These are phyloP conservation scores for Meloidogyne hapla DNA, from an alignment of 1,140 invertebrate species.

Conservation along the genomic window DNA sequence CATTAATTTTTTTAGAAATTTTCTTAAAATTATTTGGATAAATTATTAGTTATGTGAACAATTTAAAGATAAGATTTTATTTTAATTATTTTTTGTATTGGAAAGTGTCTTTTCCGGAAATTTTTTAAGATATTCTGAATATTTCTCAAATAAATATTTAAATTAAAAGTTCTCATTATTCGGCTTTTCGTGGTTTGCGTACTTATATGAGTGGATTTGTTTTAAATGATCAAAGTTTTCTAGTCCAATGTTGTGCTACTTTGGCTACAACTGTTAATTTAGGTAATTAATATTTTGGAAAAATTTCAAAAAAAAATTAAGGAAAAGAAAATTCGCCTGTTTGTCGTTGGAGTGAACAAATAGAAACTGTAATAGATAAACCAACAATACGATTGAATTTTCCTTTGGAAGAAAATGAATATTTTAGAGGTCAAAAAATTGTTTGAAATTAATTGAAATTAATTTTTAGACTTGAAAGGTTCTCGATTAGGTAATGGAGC, in stretches of 20 bases:
- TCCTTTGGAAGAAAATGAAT: conserved; percentile 31
- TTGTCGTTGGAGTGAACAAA: conserved; percentile 33
- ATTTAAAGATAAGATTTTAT: too few species aligned
- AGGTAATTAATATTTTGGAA: conserved; percentile 16
- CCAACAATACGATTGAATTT: conserved; percentile 36
- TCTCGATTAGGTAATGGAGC: conserved; percentile 27
- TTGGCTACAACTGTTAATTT: conserved; percentile 41
- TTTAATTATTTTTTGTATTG: too few species aligned
- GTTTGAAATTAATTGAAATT: conserved; percentile 9
- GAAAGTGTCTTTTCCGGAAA: neutral
- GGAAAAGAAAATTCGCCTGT: conserved; percentile 30
- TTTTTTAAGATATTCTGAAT: neutral
- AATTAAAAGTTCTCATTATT: conserved; percentile 29
- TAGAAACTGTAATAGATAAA: conserved; percentile 41
- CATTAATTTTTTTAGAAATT: conserved; percentile 5
- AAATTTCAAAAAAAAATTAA: conserved; percentile 28
- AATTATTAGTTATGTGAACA: too few species aligned
- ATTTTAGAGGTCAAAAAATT: conserved; percentile 27
- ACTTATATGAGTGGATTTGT: conserved; percentile 44
- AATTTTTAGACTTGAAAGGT: conserved; percentile 22
- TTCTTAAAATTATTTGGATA: too few species aligned
- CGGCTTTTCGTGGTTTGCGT: conserved; percentile 38
- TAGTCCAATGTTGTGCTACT: conserved; percentile 47
- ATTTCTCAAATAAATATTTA: neutral
- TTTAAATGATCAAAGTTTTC: conserved; percentile 34